Evolutionary conservation across 2,113 vertebrate species (phyloP), one percentile per base, ranked within the genome.

Genomic region (Xenotilapia leptura): DNA sequence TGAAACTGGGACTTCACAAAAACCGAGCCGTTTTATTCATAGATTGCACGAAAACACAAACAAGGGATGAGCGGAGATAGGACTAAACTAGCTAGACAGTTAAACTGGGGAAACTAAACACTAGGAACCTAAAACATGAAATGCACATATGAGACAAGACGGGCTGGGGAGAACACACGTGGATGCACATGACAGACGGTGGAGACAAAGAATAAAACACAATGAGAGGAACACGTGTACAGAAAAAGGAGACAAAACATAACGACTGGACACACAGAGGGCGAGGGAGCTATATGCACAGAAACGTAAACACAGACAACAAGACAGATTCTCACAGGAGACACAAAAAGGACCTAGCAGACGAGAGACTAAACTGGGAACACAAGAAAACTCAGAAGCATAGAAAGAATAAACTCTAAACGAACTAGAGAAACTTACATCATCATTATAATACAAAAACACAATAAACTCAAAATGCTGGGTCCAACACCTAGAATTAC

Each of bases 21-120:
- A 60, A 33, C 28, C 0, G 28, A 60, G 56, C 5, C 0, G 5
- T 60, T 62, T 62, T 62, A 62, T 62, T 33, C 58, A 0, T 62
- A 62, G 28, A 62, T 33, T 62, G 28, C 15, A 62, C 9, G 1
- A 36, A 36, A 62, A 62, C 28, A 7, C 58, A 62, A 62, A 62
- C 58, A 17, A 60, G 9, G 2, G 9, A 19, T 2, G 0, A 33
- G 28, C 0, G 4, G 58, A 62, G 28, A 60, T 60, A 3, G 56
- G 56, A 10, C 56, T 33, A 60, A 60, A 60, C 26, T 31, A 31
- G 56, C 14, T 10, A 60, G 56, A 60, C 56, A 60, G 14, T 17
- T 60, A 17, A 60, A 33, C 28, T 60, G 28, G 28, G 56, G 56
- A 19, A 60, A 33, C 56, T 10, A 60, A 60, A 60, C 56, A 60